Base-by-base conservation (phyloP, 1,140 invertebrate genomes). In the Augochlora pura region DNA sequence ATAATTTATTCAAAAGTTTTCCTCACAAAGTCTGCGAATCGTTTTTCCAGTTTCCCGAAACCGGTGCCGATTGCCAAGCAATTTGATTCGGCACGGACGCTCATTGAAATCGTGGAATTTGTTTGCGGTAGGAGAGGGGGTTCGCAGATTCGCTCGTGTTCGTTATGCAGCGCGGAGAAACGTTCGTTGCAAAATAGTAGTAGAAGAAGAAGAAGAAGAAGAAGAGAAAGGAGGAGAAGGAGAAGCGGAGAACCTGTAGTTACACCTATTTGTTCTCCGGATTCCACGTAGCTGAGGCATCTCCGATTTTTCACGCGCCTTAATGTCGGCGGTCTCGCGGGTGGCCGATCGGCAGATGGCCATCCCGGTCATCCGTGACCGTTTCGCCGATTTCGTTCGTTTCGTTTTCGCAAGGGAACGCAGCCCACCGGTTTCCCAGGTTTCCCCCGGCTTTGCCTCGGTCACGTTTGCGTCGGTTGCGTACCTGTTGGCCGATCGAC, bases 301-400 rank as follows among this genome's bases (percentile, higher is more conserved):
- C 85, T 85, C 80, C 75, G 76, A 88, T 88, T 89, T 65, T 84
- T 88, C 87, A 79, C 81, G 57, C 71, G 39, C 82, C 70, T 64
- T 54, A 75, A 60, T 54, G 32, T 38, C 75, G 64, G 14, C 52
- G 16, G 39, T 59, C 62, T 69, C 49, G 75, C 81, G 77, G 72
- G 65, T 83, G 83, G 81, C 49, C 82, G 60, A 62, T 62, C n/a
- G 38, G 52, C 62, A 62, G 62, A 75, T 83, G 66, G 25, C 27
- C 60, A 27, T 77, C 60, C 71, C 80, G 66, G 25, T 46, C 60
- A 27, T 77, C 60, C 71, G 54, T 59, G 42, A 57, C 39, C 32
- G 18, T 66, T 77, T 67, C 49, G 49, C 18, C 16, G 49, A 52
- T 52, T 52, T 21, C 49, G 49, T 52, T 21, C 25, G n/a, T 78